These are phyloP conservation scores for Styela clava DNA, from an alignment of 23 tunicate genomes.

Conservation along the genomic window DNA sequence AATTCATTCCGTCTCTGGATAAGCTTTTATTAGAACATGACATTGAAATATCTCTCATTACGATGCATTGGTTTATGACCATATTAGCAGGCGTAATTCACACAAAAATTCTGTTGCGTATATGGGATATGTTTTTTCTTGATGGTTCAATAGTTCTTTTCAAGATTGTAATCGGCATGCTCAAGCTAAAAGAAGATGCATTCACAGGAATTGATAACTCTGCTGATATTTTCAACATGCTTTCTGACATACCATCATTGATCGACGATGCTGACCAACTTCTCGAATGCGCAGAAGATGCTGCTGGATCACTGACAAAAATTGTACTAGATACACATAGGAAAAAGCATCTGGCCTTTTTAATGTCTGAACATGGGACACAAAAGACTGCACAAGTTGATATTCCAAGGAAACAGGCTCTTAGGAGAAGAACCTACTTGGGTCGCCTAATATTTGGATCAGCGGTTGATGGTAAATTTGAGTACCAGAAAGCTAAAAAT, in stretches of 20 bases:
- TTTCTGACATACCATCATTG: slow-evolving; percentile 59
- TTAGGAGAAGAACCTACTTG: slow-evolving; percentile 63
- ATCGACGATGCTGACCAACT: slow-evolving; percentile 70
- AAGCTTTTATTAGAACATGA: slow-evolving; percentile 67
- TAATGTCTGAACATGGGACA: slow-evolving; percentile 57
- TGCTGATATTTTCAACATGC: slow-evolving; percentile 69
- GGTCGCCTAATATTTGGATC: slow-evolving; percentile 68
- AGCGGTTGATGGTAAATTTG: slow-evolving; percentile 65
- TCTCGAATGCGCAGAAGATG: slow-evolving; percentile 33
- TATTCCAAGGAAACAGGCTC: slow-evolving; percentile 58
- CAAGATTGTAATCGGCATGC: slow-evolving; percentile 67
- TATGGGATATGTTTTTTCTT: slow-evolving; percentile 84
- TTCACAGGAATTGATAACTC: slow-evolving; percentile 34
- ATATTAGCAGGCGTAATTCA: slow-evolving; percentile 78
- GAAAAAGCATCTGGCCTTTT: slow-evolving; percentile 62
- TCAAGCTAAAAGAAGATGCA: slow-evolving; percentile 41
- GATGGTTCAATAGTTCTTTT: slow-evolving; percentile 79
- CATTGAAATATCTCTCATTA: slow-evolving; percentile 62
- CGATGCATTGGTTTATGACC: slow-evolving; percentile 78
- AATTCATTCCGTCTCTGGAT: slow-evolving; percentile 54
- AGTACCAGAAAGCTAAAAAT: slow-evolving; percentile 84
- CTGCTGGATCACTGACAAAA: slow-evolving; percentile 57
- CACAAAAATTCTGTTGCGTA: slow-evolving; percentile 63
- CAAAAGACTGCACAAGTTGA: slow-evolving; percentile 29
- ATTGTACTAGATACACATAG: slow-evolving; percentile 75